These are phyloP conservation scores for Aldabrachelys gigantea DNA, from an alignment of 2,113 vertebrate genomes.

Conservation along the genomic window DNA sequence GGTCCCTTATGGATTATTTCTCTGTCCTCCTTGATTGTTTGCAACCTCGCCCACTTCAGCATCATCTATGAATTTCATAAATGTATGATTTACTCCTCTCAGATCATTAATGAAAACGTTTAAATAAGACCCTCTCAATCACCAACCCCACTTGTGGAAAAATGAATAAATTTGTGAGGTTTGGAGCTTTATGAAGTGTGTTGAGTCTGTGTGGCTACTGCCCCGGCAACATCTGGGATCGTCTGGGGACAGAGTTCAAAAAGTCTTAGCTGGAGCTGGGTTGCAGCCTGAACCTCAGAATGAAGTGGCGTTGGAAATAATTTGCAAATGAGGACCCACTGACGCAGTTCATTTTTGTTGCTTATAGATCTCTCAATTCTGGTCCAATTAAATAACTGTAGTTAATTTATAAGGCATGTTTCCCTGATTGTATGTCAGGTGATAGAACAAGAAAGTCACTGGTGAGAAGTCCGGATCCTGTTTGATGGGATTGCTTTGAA, in stretches of 20 bases:
- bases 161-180: not conserved
- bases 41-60: not conserved
- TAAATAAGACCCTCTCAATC: not conserved
- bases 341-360: constrained; percentile 5
- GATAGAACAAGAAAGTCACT: not conserved
- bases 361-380: constrained; percentile 17
- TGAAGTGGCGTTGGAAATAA: not conserved
- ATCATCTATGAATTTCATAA: not conserved
- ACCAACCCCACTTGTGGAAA: not conserved
- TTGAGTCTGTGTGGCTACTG: not conserved
- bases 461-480: fast-evolving
- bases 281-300: constrained; percentile 2
- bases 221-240: fast-evolving
- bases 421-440: not conserved
- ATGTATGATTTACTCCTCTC: not conserved
- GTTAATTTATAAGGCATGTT: not conserved
- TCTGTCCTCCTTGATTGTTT: not conserved
- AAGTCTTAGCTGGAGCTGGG: not conserved
- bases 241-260: not conserved
- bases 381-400: constrained; percentile 1
- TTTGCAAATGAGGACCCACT: constrained; percentile 15
- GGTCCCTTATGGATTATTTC: not conserved
- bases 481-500: not conserved
- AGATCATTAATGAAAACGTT: not conserved
- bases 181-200: not conserved